These are phyloP conservation scores for Brachionichthys hirsutus DNA, from an alignment of 2,113 vertebrate species.

Conservation along the genomic window DNA sequence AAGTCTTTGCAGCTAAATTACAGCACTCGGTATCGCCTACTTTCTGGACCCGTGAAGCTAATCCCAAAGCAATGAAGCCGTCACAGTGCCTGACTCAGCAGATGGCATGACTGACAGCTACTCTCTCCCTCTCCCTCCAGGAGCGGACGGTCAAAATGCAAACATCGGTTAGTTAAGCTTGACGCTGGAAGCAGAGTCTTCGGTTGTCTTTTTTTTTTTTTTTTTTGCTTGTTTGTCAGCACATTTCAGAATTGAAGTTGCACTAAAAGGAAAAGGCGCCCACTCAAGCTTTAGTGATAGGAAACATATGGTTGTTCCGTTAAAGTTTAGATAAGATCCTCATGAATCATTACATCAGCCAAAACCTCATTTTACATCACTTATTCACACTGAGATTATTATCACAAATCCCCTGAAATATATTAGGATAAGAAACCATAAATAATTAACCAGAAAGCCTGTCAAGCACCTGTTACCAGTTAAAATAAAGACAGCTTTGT, in stretches of 20 bases:
- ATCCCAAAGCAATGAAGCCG: constrained; percentile 42
- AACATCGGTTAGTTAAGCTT: constrained; percentile 46
- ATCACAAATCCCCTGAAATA: constrained; percentile 3
- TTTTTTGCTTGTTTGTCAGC: too few relatives aligned
- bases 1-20: constrained; percentile 10
- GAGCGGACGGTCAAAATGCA: constrained; percentile 36
- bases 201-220: neutral
- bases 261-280: too few relatives aligned
- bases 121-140: constrained; percentile 15
- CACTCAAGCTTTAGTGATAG: too few relatives aligned
- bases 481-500: too few relatives aligned
- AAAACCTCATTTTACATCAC: constrained; percentile 28
- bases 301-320: constrained; percentile 1
- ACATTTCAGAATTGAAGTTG: too few relatives aligned
- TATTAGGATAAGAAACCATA: constrained; percentile 6
- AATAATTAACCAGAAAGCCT: constrained; percentile 1
- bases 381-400: constrained; percentile 14
- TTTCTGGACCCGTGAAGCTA: constrained; percentile 42
- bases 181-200: constrained; percentile 1
- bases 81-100: constrained; percentile 71
- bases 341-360: constrained; percentile 30
- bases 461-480: neutral
- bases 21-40: constrained; percentile 19
- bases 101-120: constrained; percentile 54
- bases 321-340: constrained; percentile 12